Conservation (phyloP, 2,113 vertebrate genomes). For the Indri indri region DNA sequence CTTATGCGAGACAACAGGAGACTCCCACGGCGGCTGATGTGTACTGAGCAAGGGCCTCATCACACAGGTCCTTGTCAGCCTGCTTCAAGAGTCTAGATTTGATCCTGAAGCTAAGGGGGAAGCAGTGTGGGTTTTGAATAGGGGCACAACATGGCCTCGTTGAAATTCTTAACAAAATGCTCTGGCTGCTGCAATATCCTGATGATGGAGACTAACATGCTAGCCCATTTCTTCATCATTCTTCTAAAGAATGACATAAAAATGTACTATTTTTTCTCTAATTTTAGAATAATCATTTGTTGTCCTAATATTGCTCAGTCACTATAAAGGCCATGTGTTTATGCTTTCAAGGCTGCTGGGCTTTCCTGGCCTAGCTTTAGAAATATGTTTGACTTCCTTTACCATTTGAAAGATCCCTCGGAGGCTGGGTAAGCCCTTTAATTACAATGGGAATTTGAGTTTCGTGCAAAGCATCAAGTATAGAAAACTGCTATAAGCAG, state of each 20-base stretch:
- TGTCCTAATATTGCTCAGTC: background rate
- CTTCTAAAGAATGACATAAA: background rate
- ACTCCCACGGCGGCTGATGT: background rate
- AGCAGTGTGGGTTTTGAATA: background rate
- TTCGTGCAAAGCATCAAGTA: background rate
- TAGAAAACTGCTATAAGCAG: constrained; percentile 6
- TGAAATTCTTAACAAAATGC: background rate
- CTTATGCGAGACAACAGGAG: background rate
- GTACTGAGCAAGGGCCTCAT: too few species aligned
- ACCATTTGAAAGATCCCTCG: background rate
- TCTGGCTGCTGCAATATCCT: background rate
- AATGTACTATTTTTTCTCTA: background rate
- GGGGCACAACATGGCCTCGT: rapidly evolving
- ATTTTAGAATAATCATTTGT: constrained; percentile 9
- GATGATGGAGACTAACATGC: background rate
- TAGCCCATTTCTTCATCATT: background rate
- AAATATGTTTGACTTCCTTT: constrained; percentile 2
- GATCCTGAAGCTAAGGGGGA: background rate
- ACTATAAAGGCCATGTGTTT: background rate
- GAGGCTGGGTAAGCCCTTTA: background rate
- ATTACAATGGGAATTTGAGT: constrained; percentile 10
- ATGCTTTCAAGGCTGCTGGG: constrained; percentile 4
- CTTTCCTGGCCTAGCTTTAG: background rate
- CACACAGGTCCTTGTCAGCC: too few species aligned
- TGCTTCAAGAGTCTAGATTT: background rate